Base-by-base conservation (phyloP, 2,888 invertebrate species). In the Euzetes globulus region DNA sequence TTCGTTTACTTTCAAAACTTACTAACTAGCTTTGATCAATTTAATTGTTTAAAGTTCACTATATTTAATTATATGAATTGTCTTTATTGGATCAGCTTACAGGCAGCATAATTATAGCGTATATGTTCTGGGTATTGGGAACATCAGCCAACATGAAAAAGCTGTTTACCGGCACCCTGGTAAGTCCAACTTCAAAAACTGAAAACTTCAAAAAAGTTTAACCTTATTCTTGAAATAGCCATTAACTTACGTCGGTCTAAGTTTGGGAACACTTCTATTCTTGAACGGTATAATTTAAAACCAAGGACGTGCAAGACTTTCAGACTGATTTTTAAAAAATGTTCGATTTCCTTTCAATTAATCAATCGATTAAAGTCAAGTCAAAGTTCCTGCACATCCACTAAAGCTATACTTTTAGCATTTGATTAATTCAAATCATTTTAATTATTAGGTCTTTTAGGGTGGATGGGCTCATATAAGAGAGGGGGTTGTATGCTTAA, bases 61-160 rank as follows among this genome's bases (percentile, higher is more conserved):
- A n/a, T n/a, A n/a, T n/a, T n/a, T n/a, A n/a, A n/a, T n/a, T n/a
- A n/a, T n/a, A n/a, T n/a, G n/a, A n/a, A n/a, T n/a, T n/a, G n/a
- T n/a, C n/a, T 65, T 65, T 37, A 17, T 13, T 65, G 7, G 19
- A 11, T 70, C 78, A 83, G 82, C 74, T 82, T 29, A 78, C 81
- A 11, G 82, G 82, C 50, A 81, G 81, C 74, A 77, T 79, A 47
- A 76, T 82, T 55, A 81, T 82, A 72, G 82, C 81, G n/a, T 82
- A 81, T 77, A 81, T 82, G 78, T 80, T 81, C 25, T 83, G 83
- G 83, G 80, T 82, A 50, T 78, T 83, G 71, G 82, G 82, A 33
- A 82, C 82, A 17, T 82, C 83, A 15, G 80, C 82, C 68, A 81
- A 81, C 5, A 80, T 82, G 55, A 80, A 80, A 65, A 80, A 80